Evolutionary conservation across 2,113 vertebrate genomes (phyloP), one percentile per base, ranked within the genome.

Genomic region (Pelobates fuscus): DNA sequence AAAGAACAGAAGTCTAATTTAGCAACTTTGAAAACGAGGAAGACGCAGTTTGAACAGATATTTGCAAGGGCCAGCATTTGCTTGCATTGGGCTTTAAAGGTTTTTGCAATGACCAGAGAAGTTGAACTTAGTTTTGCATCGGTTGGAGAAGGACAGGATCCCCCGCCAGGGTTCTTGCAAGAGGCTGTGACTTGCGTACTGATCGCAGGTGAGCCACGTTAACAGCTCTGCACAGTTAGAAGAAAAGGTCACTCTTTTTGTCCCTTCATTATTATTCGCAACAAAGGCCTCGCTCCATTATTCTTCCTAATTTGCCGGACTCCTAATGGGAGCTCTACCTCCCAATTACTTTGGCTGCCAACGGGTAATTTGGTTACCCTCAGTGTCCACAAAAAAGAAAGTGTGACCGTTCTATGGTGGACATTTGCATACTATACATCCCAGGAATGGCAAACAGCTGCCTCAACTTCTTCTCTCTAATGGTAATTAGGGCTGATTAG

Each of bases 381-480:
- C 88, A 84, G 82, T 88, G 91, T 88, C 88, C 88, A 90, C 88
- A 89, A 89, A 90, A 88, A 89, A 82, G 85, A 88, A 89, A 90
- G 88, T 90, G 85, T 89, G 87, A 87, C 79, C 87, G 83, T 86
- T 84, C 87, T 90, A 90, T 92, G 90, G 64, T 89, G 81, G 88
- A 88, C 86, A 92, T 93, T 92, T 92, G 90, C 91, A 92, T 93
- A 91, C 87, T 90, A 90, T 90, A 90, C 90, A 91, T 89, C 88
- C 86, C 86, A 86, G 87, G 90, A 91, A 92, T 91, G 91, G 89
- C 84, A 91, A 92, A 88, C 88, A 89, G 90, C 89, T 88, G 90
- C 89, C 88, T 81, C 83, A 85, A 86, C 88, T 86, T 85, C 88
- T 83, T 85, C 89, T 86, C 88, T 83, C 86, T 86, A 87, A 84